Evolutionary conservation across 2,797 vertebrate species (phyloP).

Genomic region (Coendou prehensilis): DNA sequence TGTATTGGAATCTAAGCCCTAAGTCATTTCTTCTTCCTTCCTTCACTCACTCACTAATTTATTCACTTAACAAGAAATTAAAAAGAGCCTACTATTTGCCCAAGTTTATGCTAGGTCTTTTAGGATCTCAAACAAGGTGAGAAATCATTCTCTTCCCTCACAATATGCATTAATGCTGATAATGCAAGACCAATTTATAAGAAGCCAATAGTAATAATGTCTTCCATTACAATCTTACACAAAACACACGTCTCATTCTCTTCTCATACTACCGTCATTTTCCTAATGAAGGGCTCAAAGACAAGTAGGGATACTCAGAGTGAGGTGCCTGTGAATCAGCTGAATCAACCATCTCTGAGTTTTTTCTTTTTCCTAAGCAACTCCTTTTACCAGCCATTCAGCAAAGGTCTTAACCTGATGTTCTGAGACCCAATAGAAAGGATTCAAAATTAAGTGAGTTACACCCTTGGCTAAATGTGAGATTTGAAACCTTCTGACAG

Average conservation of each 20-base stretch:
- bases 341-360: background rate
- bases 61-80: background rate
- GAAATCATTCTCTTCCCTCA: background rate
- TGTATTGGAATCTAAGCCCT: slow-evolving; percentile 59
- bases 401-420: background rate
- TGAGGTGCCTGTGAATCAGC: background rate
- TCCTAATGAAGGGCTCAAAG: background rate
- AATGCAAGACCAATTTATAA: background rate
- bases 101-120: background rate
- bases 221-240: background rate
- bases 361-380: background rate
- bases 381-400: background rate
- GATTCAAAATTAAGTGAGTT: background rate
- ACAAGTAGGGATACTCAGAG: background rate
- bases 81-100: background rate
- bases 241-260: background rate
- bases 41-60: background rate
- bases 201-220: background rate
- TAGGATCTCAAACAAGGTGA: background rate
- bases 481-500: background rate
- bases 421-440: background rate
- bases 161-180: background rate
- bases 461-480: background rate
- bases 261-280: background rate
- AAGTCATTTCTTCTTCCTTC: slow-evolving; percentile 55